Base-by-base conservation (phyloP, 2,113 vertebrate species). In the Himantopus leucocephalus region DNA sequence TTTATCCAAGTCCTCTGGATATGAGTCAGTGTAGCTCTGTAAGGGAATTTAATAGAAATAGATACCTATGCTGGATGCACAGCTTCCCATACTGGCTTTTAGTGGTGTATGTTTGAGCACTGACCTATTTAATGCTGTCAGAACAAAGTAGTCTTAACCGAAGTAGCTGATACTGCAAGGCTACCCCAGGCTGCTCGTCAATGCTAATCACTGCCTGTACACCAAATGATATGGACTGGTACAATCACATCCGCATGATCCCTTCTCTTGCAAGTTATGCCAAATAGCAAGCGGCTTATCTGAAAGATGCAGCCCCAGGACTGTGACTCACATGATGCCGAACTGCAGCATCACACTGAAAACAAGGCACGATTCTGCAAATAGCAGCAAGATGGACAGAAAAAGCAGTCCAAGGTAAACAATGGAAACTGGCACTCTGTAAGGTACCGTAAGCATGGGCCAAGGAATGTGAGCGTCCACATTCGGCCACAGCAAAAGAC, bases 1-100 rank as follows among this genome's bases (percentile, higher is more conserved):
- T 29, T 35, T 29, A 11, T 10, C 14, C 39, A 4, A 20, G 11
- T 26, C 24, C 43, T 55, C 47, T 29, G 72, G 23, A 8, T 8
- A 12, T 1, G 32, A 35, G 10, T 10, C 39, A 13, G 14, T 1
- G 0, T 0, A 43, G 52, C 67, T 73, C 50, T 17, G 10, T 0
- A 12, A 50, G 19, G 63, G 12, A 22, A 19, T 23, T 39, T 1
- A 11, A 5, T 6, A 18, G 26, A 8, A 41, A 5, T 5, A n/a
- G 27, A 6, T 2, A 11, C 34, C 71, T 2, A 3, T 2, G 29
- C 75, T 8, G 64, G 55, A 5, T 29, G 13, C 59, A 3, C 29
- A 2, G 43, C 1, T 39, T 47, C 55, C 72, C 89, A 74, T 0
- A 1, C 32, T 47, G 78, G 30, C 76, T 88, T 35, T 16, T 1